These are phyloP conservation scores for Acanthosepion lycidas DNA, from an alignment of 2,888 invertebrate genomes.

Conservation along the genomic window DNA sequence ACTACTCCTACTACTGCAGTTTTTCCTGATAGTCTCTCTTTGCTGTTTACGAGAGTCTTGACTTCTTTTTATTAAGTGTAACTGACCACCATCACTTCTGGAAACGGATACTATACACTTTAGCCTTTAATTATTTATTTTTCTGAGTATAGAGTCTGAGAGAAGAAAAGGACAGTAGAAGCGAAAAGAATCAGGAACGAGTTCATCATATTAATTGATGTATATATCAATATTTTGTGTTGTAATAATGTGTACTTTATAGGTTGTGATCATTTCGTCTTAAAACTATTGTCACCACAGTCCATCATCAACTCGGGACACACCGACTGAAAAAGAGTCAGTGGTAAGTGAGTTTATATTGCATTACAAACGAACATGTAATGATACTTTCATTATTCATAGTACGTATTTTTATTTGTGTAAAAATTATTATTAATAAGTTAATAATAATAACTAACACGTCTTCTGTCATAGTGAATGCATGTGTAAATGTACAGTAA, in stretches of 20 bases:
- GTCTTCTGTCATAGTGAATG: neutral
- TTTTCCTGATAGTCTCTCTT: neutral
- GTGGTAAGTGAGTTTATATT: neutral
- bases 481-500: neutral
- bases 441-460: too few relatives aligned
- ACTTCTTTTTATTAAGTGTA: slow-evolving; percentile 13
- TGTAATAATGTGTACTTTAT: neutral
- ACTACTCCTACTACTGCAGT: neutral
- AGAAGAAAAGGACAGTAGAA: neutral
- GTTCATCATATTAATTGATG: neutral
- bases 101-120: neutral
- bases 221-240: neutral
- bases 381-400: too few relatives aligned
- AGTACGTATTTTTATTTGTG: neutral
- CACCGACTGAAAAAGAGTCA: neutral
- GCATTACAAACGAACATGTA: too few relatives aligned
- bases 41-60: neutral
- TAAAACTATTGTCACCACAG: neutral
- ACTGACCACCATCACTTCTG: neutral
- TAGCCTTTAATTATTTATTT: neutral
- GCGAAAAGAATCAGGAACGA: too few relatives aligned
- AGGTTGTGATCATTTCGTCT: neutral
- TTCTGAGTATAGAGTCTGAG: neutral
- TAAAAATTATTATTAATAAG: neutral
- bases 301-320: slow-evolving; percentile 6